Conservation (phyloP, 1,140 invertebrate genomes). For the Eriosoma lanigerum region DNA sequence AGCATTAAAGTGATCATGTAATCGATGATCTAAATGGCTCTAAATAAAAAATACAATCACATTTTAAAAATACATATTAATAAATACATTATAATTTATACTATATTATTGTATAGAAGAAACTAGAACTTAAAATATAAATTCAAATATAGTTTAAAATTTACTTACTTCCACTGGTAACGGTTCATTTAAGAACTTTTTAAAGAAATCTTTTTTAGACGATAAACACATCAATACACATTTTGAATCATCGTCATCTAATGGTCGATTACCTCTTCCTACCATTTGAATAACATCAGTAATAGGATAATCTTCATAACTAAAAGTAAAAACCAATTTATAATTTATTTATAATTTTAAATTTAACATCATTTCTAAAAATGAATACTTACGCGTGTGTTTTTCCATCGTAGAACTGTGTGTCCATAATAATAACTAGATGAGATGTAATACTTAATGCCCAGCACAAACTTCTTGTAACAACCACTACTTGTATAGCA, state of each 20-base stretch:
- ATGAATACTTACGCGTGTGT: slow-evolving; percentile 58
- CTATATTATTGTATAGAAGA: no score
- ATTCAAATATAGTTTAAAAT: no score
- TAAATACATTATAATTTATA: no score
- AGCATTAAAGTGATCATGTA: slow-evolving; percentile 99
- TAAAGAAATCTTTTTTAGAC: slow-evolving; percentile 98
- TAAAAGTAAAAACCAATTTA: slow-evolving; percentile 61
- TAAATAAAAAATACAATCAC: slow-evolving; percentile 57
- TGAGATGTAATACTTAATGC: slow-evolving; percentile 84
- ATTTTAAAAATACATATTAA: not conserved
- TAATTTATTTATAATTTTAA: slow-evolving; percentile 10
- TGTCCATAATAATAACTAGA: slow-evolving; percentile 96
- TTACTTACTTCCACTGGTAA: slow-evolving; percentile 83
- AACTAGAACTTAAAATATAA: no score
- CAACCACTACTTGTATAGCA: slow-evolving; percentile 92
- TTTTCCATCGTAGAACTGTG: slow-evolving; percentile 96
- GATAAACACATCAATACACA: slow-evolving; percentile 96
- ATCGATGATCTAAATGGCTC: slow-evolving; percentile 92
- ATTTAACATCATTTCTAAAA: slow-evolving; percentile 7
- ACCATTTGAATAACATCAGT: slow-evolving; percentile 98
- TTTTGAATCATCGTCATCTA: slow-evolving; percentile 91
- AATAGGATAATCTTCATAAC: slow-evolving; percentile 97
- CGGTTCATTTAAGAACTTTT: slow-evolving; percentile 97
- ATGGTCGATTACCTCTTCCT: slow-evolving; percentile 84
- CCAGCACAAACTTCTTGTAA: slow-evolving; percentile 89